phyloP scores from a whole-genome alignment of 2,113 vertebrate species.

The Tupaia tana region DNA sequence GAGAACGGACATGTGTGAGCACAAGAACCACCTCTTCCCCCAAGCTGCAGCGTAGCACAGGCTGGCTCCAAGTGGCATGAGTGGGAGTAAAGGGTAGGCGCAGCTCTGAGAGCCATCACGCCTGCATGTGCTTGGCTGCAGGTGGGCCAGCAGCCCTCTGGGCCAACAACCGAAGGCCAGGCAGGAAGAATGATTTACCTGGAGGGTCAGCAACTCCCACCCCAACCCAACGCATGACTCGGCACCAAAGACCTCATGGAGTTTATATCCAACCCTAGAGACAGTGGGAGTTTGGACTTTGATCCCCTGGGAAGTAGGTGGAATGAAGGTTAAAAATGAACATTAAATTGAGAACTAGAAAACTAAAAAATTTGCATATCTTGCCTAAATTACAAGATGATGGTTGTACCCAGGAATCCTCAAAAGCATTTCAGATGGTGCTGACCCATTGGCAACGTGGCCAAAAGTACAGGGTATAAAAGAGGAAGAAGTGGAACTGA shows the following conservation, averaged over 20 bases:
- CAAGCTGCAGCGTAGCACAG: neutral
- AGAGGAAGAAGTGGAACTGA: neutral
- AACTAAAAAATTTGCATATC: neutral
- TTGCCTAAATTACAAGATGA: neutral
- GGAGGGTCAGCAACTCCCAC: accelerated
- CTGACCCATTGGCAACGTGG: neutral
- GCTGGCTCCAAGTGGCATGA: accelerated
- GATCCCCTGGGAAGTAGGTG: neutral
- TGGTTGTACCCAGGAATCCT: accelerated
- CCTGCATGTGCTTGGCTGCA: neutral
- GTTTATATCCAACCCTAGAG: neutral
- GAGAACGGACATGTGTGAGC: accelerated
- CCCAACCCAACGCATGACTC: accelerated
- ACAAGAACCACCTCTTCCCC: accelerated
- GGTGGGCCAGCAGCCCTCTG: neutral
- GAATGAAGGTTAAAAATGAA: neutral
- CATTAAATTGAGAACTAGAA: neutral
- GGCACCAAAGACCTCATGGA: too few species aligned
- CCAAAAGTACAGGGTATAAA: neutral
- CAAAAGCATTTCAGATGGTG: accelerated
- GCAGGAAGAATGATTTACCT: accelerated
- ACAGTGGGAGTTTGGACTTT: neutral
- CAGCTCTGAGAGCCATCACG: neutral
- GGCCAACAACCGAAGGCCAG: too few species aligned
- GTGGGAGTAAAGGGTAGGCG: accelerated